Conservation (phyloP, 2,797 vertebrate species). For the Tachyglossus aculeatus region DNA sequence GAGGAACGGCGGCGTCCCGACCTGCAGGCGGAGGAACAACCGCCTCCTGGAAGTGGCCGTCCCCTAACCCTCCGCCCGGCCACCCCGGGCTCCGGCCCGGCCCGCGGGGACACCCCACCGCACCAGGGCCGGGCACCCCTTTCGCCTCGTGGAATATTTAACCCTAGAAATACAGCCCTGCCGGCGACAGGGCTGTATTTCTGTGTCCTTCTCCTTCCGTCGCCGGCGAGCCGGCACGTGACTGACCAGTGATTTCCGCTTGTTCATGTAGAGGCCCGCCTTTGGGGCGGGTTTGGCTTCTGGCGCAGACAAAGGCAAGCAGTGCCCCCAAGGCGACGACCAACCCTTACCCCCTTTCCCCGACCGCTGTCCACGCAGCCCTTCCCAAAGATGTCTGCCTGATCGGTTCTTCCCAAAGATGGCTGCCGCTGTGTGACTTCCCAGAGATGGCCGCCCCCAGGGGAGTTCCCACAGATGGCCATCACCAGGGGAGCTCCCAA, state of each 20-base stretch:
- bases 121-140: no score
- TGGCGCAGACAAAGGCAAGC: neutral
- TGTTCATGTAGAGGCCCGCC: slow-evolving; percentile 45
- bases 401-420: no score
- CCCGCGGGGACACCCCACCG: neutral
- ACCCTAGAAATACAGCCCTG: slow-evolving; percentile 51
- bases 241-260: slow-evolving; percentile 42
- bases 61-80: slow-evolving; percentile 75
- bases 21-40: slow-evolving; percentile 98
- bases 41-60: slow-evolving; percentile 95
- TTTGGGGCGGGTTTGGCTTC: slow-evolving; percentile 5
- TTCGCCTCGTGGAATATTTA: slow-evolving; percentile 66
- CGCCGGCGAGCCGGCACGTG: slow-evolving; percentile 53
- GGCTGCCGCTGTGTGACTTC: no score
- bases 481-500: no score
- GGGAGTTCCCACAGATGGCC: no score
- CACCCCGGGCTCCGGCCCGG: no score
- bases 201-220: slow-evolving; percentile 59
- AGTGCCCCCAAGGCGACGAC: neutral
- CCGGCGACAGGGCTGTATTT: slow-evolving; percentile 49
- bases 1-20: slow-evolving; percentile 88
- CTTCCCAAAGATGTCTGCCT: no score
- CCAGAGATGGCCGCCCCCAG: no score
- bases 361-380: no score
- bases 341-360: neutral